Conservation (phyloP, 2,113 vertebrate species). For the Corydoras maculifer region DNA sequence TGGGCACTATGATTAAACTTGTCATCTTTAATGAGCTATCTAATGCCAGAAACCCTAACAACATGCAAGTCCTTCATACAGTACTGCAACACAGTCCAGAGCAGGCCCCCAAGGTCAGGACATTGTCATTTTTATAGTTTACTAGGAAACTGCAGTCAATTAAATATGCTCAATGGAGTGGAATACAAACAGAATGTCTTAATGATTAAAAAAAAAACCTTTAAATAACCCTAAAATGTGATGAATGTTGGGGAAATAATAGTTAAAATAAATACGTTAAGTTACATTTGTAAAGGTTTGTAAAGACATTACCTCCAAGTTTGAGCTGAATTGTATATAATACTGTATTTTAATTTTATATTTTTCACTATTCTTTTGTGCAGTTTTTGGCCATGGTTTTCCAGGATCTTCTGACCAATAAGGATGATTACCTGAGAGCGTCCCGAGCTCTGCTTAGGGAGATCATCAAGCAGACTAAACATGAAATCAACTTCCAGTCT, state of each 20-base stretch:
- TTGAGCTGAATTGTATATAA: no score
- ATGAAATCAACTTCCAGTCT: conserved; percentile 96
- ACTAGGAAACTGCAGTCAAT: background rate
- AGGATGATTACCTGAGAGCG: conserved; percentile 90
- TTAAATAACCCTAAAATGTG: no score
- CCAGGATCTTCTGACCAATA: conserved; percentile 91
- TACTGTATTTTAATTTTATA: no score
- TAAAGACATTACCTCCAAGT: no score
- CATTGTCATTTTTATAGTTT: background rate
- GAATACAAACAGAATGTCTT: no score
- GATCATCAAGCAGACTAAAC: conserved; percentile 97
- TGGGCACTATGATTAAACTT: conserved; percentile 92
- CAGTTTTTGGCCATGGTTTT: conserved; percentile 98
- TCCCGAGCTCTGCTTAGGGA: conserved; percentile 87
- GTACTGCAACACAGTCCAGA: conserved; percentile 92
- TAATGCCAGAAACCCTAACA: conserved; percentile 94
- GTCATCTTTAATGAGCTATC: conserved; percentile 96
- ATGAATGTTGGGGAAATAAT: no score
- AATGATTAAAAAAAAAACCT: no score
- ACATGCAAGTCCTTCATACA: conserved; percentile 94
- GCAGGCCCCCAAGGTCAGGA: conserved; percentile 86
- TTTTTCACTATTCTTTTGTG: no score
- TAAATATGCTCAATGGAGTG: no score
- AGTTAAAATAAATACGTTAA: no score
- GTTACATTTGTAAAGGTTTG: no score